Evolutionary conservation across 2,797 vertebrate genomes (phyloP).

Genomic region (Thripadectes ignobilis): DNA sequence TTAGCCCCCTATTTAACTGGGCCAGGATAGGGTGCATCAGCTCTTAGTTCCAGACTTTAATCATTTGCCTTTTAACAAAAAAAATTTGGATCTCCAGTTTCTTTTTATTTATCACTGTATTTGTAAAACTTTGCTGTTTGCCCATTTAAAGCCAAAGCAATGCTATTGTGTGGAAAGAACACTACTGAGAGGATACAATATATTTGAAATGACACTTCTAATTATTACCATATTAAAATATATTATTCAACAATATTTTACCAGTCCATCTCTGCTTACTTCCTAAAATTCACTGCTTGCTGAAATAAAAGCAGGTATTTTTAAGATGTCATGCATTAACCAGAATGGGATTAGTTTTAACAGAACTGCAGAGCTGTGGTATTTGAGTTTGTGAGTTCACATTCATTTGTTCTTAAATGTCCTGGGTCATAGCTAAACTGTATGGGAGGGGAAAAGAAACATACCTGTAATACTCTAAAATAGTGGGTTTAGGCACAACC

Average conservation of each 20-base stretch:
- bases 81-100: background rate
- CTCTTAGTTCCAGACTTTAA: background rate
- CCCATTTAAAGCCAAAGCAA: background rate
- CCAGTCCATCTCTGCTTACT: background rate
- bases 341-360: background rate
- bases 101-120: background rate
- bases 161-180: background rate
- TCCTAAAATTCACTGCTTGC: background rate
- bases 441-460: background rate
- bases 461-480: background rate
- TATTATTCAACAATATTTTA: background rate
- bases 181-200: background rate
- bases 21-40: background rate
- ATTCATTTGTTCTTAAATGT: background rate
- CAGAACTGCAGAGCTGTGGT: background rate
- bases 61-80: background rate
- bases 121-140: background rate
- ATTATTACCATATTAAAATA: background rate
- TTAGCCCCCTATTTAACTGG: background rate
- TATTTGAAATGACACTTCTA: background rate
- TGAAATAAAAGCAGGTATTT: background rate
- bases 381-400: constrained; percentile 5
- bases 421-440: background rate
- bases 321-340: background rate
- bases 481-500: background rate